Evolutionary conservation across 2,888 invertebrate species (phyloP).

Genomic region (Lasioglossum malachurum): DNA sequence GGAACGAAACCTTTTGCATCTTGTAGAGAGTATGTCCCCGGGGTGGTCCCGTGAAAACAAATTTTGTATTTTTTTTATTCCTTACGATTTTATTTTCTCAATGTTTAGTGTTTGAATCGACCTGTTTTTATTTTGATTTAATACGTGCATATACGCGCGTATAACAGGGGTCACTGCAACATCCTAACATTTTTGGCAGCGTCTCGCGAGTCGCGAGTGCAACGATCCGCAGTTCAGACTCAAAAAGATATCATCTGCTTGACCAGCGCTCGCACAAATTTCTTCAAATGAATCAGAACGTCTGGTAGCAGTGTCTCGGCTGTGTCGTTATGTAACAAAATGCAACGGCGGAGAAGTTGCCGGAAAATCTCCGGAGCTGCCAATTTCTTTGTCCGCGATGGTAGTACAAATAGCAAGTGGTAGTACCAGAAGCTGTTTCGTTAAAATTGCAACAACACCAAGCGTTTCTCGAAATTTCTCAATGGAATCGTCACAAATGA

Average conservation of each 20-base stretch:
- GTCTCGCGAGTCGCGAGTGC: conserved; percentile 13
- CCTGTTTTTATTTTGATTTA: neutral
- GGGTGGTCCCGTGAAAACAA: too few species aligned
- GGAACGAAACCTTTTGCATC: too few species aligned
- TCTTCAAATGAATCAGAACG: conserved; percentile 15
- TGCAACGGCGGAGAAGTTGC: neutral
- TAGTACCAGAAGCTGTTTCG: neutral
- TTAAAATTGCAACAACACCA: neutral
- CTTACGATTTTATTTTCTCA: too few species aligned
- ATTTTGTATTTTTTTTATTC: too few species aligned
- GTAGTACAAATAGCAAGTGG: neutral
- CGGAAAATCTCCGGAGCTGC: conserved; percentile 8
- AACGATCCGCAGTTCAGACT: conserved; percentile 15
- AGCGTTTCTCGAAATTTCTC: neutral
- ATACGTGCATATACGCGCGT: neutral
- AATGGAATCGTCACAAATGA: neutral
- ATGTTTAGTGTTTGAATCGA: neutral
- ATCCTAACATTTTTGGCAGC: conserved; percentile 10
- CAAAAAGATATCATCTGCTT: conserved; percentile 14
- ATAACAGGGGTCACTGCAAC: neutral
- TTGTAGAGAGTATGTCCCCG: too few species aligned
- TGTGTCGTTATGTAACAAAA: conserved; percentile 12
- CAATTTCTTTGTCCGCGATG: conserved; percentile 9
- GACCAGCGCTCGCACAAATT: neutral
- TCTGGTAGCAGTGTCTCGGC: neutral